Percentiles rank a stretch among this genome's conserved stretches.
Evolutionary conservation across 2,888 invertebrate genomes (phyloP).

Genomic region (Spicauda simplicius): DNA sequence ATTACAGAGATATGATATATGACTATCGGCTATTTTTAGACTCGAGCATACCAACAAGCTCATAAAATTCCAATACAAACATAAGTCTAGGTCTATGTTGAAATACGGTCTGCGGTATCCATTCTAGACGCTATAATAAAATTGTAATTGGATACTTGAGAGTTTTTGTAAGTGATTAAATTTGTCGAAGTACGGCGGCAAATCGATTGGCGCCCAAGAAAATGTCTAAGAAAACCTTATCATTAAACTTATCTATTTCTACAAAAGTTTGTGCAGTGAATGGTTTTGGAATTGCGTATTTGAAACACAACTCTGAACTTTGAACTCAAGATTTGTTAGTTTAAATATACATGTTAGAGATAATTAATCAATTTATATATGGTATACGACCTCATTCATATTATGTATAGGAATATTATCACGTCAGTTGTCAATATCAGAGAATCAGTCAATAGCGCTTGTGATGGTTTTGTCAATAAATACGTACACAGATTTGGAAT

Average conservation of each 20-base stretch:
- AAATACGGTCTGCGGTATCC: conserved; percentile 28
- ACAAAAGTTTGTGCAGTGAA: background rate
- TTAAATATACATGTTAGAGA: no score
- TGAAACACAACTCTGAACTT: no score
- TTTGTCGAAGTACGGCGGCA: conserved; percentile 14
- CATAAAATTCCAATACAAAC: conserved; percentile 29
- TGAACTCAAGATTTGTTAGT: no score
- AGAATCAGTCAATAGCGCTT: no score
- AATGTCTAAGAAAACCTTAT: conserved; percentile 11
- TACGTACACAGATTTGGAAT: no score
- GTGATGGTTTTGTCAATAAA: no score
- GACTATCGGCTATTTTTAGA: conserved; percentile 27
- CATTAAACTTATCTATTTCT: background rate
- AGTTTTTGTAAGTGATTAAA: conserved; percentile 29
- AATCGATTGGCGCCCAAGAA: conserved; percentile 18
- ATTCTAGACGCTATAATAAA: conserved; percentile 38
- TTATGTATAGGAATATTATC: no score
- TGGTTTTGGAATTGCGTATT: background rate
- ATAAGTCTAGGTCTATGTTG: conserved; percentile 21
- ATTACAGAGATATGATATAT: background rate
- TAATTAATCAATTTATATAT: no score
- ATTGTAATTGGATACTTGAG: conserved; percentile 36
- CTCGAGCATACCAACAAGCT: conserved; percentile 14
- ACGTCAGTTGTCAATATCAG: no score
- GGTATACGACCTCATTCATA: no score